Percentiles rank a stretch among this genome's conserved stretches.
phyloP scores from a whole-genome alignment of 2,888 invertebrate genomes.

The Meloe dianella region DNA sequence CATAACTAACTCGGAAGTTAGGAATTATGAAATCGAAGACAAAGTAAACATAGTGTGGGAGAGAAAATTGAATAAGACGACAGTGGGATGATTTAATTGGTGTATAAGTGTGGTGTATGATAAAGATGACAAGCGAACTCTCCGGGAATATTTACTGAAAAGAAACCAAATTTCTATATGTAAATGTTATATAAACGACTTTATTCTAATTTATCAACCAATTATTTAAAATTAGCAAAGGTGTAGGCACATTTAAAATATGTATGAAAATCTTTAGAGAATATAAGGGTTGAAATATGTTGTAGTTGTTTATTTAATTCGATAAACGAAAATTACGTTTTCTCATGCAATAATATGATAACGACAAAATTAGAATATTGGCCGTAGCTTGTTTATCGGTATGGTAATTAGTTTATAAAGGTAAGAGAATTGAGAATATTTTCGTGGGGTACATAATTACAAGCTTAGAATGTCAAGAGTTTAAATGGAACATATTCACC shows the following conservation, averaged over 20 bases:
- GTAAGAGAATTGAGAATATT: background rate
- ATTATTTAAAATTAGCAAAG: background rate
- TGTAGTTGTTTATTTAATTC: too few relatives aligned
- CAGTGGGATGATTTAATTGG: conserved; percentile 23
- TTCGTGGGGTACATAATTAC: conserved; percentile 6
- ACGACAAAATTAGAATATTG: too few relatives aligned
- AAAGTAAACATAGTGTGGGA: conserved; percentile 25
- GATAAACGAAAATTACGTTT: too few relatives aligned
- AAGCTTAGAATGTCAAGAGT: conserved; percentile 36
- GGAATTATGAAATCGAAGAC: conserved; percentile 33
- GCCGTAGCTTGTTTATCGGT: background rate
- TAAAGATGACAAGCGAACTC: too few relatives aligned
- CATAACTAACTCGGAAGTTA: conserved; percentile 26
- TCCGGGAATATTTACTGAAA: too few relatives aligned
- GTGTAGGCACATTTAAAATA: too few relatives aligned
- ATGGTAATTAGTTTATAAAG: background rate
- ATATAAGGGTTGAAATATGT: too few relatives aligned
- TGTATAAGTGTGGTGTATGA: background rate
- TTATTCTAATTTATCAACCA: background rate
- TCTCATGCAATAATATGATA: too few relatives aligned
- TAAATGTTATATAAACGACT: too few relatives aligned
- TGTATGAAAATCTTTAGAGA: too few relatives aligned
- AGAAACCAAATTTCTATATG: too few relatives aligned
- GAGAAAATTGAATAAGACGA: conserved; percentile 33
- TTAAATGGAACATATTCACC: conserved; percentile 32